These are phyloP conservation scores for Hirtodrosophila duncani DNA, from an alignment of 2,888 invertebrate genomes.

Conservation along the genomic window DNA sequence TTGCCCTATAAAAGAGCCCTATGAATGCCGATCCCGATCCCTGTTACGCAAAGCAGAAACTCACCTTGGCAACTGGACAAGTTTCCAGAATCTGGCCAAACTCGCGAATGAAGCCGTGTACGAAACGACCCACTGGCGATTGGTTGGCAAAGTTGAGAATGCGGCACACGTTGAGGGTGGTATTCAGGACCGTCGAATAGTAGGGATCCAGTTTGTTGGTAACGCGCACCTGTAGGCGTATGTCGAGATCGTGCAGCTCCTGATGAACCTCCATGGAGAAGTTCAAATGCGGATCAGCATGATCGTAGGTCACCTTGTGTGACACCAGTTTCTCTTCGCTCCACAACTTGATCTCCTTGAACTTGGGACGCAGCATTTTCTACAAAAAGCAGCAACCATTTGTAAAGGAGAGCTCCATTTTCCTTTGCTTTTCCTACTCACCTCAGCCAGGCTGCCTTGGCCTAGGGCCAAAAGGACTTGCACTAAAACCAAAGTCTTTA, in stretches of 20 bases:
- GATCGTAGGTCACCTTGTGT: constrained; percentile 66
- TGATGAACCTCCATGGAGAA: constrained; percentile 69
- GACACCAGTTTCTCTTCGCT: constrained; percentile 68
- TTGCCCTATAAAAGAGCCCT: constrained; percentile 43
- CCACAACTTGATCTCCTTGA: constrained; percentile 72
- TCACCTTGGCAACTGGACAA: constrained; percentile 74
- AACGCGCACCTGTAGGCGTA: constrained; percentile 60
- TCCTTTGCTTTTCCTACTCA: constrained; percentile 23
- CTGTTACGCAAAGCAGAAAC: no score
- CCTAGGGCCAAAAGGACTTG: constrained; percentile 44
- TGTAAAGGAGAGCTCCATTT: neutral
- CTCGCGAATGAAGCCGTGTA: constrained; percentile 61
- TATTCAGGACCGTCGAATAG: constrained; percentile 61
- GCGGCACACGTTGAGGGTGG: constrained; percentile 71
- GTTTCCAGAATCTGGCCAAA: constrained; percentile 66
- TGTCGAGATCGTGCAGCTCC: constrained; percentile 61
- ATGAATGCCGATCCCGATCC: no score
- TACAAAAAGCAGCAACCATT: constrained; percentile 15
- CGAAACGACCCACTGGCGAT: constrained; percentile 70
- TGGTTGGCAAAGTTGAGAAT: constrained; percentile 56
- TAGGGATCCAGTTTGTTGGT: constrained; percentile 61
- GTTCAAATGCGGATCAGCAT: constrained; percentile 73
- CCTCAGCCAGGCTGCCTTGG: constrained; percentile 49
- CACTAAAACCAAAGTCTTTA: constrained; percentile 28
- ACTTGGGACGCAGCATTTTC: constrained; percentile 75